Percentiles rank a stretch among this genome's conserved stretches.
Conservation (phyloP, 2,113 vertebrate genomes). For the Pedionomus torquatus region DNA sequence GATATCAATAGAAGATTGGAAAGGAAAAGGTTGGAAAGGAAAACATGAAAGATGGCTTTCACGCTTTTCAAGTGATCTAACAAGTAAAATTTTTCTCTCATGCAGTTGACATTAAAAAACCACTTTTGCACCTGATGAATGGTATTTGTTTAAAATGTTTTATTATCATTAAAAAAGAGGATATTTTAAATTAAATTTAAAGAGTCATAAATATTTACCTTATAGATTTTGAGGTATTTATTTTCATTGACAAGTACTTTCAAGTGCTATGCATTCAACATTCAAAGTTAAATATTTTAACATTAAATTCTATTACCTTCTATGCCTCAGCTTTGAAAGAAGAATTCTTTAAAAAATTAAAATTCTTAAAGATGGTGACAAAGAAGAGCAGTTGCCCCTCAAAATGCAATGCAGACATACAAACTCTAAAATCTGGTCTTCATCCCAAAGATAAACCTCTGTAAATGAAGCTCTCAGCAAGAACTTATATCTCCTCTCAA, state of each 20-base stretch:
- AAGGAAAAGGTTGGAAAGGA: no score
- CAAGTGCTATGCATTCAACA: neutral
- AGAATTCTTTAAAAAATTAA: neutral
- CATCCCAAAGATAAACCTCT: neutral
- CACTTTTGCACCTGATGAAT: neutral
- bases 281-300: neutral
- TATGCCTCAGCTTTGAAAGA: neutral
- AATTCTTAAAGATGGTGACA: neutral
- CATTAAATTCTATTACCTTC: neutral
- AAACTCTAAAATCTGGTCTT: neutral
- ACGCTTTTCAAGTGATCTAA: neutral
- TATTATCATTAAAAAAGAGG: neutral
- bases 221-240: neutral
- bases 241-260: neutral
- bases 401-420: neutral
- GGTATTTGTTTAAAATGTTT: neutral
- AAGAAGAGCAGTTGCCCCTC: neutral
- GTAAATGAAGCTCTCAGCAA: neutral
- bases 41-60: neutral
- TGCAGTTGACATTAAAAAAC: neutral
- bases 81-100: neutral
- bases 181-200: neutral
- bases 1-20: neutral
- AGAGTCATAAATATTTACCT: neutral
- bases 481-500: neutral